Evolutionary conservation across 1,140 invertebrate species (phyloP), one percentile per base, ranked within the genome.

Genomic region (Drosophila quadrilineata): DNA sequence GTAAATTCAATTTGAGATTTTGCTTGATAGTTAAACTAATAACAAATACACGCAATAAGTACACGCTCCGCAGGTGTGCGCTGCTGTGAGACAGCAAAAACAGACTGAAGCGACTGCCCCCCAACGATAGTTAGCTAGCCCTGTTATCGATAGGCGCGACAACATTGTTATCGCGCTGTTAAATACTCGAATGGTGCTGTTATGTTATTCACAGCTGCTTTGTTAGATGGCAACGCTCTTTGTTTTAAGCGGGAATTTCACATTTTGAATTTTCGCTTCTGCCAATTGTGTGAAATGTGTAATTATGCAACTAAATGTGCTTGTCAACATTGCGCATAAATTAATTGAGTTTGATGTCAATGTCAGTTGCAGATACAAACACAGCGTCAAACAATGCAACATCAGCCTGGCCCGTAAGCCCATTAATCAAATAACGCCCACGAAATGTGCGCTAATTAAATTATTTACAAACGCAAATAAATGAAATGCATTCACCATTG

Each of bases 341-440:
- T n/a, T n/a, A n/a, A n/a, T n/a, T n/a, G 21, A 3, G 52, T 57
- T 68, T 62, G 52, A 54, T 62, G 65, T 17, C 46, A 28, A 19
- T 41, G 50, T 8, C 5, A 1, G 28, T 26, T 6, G 21, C n/a
- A 28, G 14, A 12, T 19, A 41, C 5, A 38, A 16, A 26, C 0
- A 3, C n/a, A n/a, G n/a, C n/a, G 9, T 6, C 22, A 46, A 17
- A 3, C 8, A 6, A 28, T 3, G 19, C 4, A 26, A 50, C 22
- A 6, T 29, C n/a, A 57, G 31, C 54, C 5, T 48, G 0, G n/a
- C 26, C 48, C 43, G n/a, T 56, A 41, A 19, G 45, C 26, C 41
- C 57, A 82, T 82, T 63, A 71, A 77, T 82, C 65, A 82, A 73
- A n/a, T n/a, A n/a, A 67, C 73, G 65, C 79, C 79, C 53, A 56